Base-by-base conservation (phyloP, 2,888 invertebrate genomes). In the Oscheius myriophilus region DNA sequence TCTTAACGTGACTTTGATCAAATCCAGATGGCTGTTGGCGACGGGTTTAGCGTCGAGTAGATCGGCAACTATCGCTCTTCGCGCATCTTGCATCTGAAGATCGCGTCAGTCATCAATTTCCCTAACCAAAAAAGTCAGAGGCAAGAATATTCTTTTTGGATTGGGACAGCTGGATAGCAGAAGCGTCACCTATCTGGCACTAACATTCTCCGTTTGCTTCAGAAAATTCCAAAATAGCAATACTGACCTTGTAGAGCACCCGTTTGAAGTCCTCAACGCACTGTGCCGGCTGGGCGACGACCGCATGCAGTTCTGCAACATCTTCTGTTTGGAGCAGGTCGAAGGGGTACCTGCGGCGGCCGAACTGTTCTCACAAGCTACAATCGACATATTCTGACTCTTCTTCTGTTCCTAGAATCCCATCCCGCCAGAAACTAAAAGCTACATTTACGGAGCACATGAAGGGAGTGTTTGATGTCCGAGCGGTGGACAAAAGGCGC, bases 81-180 rank as follows among this genome's bases (percentile, higher is more conserved):
- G 71, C 7, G 75, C 78, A 14, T 78, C 74, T 80, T 84, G 84
- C 77, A 79, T 82, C 83, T 84, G 25, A 70, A 76, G n/a, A n/a
- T n/a, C n/a, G n/a, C n/a, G n/a, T n/a, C n/a, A n/a, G n/a, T n/a
- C n/a, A n/a, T n/a, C n/a, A n/a, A n/a, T n/a, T n/a, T n/a, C n/a
- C n/a, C n/a, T n/a, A n/a, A n/a, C n/a, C n/a, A n/a, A n/a, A n/a
- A n/a, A n/a, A n/a, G n/a, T n/a, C n/a, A n/a, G n/a, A n/a, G n/a
- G n/a, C n/a, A n/a, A n/a, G n/a, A n/a, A n/a, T n/a, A n/a, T n/a
- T n/a, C n/a, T n/a, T n/a, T 33, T 33, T 33, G 33, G 33, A 3
- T 33, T 33, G 33, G 75, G n/a, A n/a, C n/a, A n/a, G n/a, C n/a
- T n/a, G n/a, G n/a, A n/a, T n/a, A n/a, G n/a, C n/a, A n/a, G n/a